Evolutionary conservation across 2,113 vertebrate genomes (phyloP).

Genomic region (Caloenas nicobarica): DNA sequence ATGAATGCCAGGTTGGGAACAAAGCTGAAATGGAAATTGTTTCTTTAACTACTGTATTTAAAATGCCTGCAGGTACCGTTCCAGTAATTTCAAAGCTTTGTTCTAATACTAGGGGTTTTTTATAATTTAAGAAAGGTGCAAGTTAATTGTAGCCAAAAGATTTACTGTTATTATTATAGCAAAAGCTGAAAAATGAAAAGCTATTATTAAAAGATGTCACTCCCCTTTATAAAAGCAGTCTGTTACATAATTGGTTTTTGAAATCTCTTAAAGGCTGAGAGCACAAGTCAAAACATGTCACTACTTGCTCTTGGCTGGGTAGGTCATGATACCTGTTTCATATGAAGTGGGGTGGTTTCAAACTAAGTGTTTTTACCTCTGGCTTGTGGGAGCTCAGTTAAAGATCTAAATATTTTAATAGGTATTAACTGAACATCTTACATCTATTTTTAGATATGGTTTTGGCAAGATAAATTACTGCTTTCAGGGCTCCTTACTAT

Average conservation of each 20-base stretch:
- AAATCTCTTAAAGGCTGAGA: neutral
- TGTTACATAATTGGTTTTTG: neutral
- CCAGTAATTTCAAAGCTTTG: neutral
- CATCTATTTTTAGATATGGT: neutral
- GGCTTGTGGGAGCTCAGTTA: neutral
- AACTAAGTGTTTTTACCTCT: neutral
- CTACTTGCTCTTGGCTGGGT: neutral
- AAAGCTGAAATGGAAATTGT: neutral
- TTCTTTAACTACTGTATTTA: neutral
- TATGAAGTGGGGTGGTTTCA: neutral
- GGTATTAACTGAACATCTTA: neutral
- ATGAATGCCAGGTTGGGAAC: neutral
- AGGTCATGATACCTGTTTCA: neutral
- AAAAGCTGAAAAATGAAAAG: neutral
- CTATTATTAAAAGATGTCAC: neutral
- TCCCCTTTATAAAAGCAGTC: neutral
- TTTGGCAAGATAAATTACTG: neutral
- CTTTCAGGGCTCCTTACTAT: neutral
- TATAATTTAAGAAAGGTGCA: neutral
- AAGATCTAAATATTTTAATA: neutral
- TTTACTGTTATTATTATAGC: neutral
- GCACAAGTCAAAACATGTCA: neutral
- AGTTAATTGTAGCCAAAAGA: neutral
- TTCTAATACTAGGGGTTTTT: neutral
- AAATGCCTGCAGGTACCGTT: neutral